Conservation (phyloP, 2,888 invertebrate genomes). For the Galeopsomyia nigrocyanea region DNA sequence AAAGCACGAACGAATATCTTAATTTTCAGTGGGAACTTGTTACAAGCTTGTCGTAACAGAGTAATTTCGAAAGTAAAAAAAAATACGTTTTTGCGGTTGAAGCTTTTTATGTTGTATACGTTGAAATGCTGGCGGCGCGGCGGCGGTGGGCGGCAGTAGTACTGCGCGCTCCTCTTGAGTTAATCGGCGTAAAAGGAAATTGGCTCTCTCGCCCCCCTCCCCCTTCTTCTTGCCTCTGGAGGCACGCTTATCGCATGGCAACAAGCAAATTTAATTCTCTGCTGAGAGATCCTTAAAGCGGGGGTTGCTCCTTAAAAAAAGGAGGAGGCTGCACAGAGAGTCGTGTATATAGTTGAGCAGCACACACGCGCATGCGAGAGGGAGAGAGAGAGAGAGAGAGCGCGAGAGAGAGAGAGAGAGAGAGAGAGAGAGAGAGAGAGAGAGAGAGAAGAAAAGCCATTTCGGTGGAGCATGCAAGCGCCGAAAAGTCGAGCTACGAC, state of each 20-base stretch:
- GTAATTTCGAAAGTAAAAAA: slow-evolving; percentile 7
- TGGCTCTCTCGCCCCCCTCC: slow-evolving; percentile 16
- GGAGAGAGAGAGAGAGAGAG: slow-evolving; percentile 33
- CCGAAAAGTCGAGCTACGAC: slow-evolving; percentile 51
- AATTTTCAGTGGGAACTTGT: no score
- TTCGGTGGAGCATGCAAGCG: slow-evolving; percentile 47
- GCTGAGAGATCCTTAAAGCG: slow-evolving; percentile 25
- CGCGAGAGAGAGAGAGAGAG: not conserved
- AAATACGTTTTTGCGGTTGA: not conserved
- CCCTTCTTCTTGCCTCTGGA: slow-evolving; percentile 9
- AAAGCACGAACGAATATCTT: no score
- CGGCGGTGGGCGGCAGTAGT: not conserved
- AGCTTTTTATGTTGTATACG: slow-evolving; percentile 14
- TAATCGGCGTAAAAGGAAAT: slow-evolving; percentile 45
- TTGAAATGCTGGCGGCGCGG: not conserved
- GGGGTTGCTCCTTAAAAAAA: slow-evolving; percentile 8
- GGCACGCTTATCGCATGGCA: slow-evolving; percentile 45
- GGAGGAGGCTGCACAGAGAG: no score
- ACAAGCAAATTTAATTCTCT: slow-evolving; percentile 46
- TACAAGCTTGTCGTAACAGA: no score
- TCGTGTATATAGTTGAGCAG: not conserved
- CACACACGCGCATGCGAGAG: no score
- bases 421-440: slow-evolving; percentile 5
- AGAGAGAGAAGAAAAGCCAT: slow-evolving; percentile 19
- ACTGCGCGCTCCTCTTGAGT: slow-evolving; percentile 24